phyloP scores from a whole-genome alignment of 2,797 vertebrate genomes.

The Paguma larvata region DNA sequence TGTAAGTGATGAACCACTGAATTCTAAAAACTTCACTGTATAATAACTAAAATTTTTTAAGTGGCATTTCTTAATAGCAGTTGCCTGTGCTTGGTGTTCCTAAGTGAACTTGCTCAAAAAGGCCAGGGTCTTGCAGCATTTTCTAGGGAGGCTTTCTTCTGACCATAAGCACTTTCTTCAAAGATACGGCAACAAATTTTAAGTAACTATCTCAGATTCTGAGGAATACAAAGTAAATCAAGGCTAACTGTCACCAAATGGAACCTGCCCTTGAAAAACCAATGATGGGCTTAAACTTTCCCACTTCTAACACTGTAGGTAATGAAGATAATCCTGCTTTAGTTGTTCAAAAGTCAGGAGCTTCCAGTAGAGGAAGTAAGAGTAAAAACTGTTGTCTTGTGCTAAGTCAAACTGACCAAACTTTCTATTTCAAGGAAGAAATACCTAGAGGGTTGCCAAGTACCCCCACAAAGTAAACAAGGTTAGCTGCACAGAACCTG shows the following conservation, averaged over 20 bases:
- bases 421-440: not conserved
- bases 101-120: not conserved
- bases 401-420: not conserved
- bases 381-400: not conserved
- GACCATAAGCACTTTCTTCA: not conserved
- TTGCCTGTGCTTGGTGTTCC: not conserved
- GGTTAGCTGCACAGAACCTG: too few species aligned
- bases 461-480: not conserved
- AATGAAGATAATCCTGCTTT: not conserved
- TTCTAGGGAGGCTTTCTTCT: not conserved
- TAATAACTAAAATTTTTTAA: too few species aligned
- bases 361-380: not conserved
- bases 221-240: not conserved
- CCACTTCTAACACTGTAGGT: not conserved
- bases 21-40: too few species aligned
- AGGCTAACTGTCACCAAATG: not conserved
- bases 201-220: not conserved
- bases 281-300: not conserved
- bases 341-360: not conserved
- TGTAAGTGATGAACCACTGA: too few species aligned
- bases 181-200: not conserved
- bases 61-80: not conserved
- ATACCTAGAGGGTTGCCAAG: not conserved
- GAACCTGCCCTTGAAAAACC: not conserved
- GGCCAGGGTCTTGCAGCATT: not conserved